Conservation (phyloP, 2,113 vertebrate species). For the Ictalurus punctatus region DNA sequence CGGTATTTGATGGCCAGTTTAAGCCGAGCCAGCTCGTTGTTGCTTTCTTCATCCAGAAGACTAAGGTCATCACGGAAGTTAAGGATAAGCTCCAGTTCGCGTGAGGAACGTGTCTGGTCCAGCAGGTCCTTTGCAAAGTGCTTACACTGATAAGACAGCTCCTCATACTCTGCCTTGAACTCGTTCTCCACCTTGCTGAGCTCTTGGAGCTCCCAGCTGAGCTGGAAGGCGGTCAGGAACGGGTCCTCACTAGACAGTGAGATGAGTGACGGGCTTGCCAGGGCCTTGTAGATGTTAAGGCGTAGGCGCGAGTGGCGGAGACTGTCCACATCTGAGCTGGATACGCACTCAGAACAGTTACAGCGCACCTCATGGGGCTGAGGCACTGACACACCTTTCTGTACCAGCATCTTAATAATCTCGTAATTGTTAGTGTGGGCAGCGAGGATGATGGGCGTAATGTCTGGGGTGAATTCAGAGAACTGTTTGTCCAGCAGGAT, state of each 20-base stretch:
- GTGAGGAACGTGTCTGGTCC: constrained; percentile 96
- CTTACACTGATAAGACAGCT: constrained; percentile 87
- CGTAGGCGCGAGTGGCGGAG: constrained; percentile 92
- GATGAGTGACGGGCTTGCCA: constrained; percentile 89
- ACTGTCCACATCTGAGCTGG: constrained; percentile 91
- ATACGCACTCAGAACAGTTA: constrained; percentile 89
- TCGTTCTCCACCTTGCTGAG: constrained; percentile 96
- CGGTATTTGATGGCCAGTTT: constrained; percentile 97
- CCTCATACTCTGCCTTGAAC: constrained; percentile 95
- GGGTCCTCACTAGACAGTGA: constrained; percentile 96
- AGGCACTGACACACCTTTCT: constrained; percentile 92
- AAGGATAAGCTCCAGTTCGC: constrained; percentile 92
- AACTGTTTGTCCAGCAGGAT: constrained; percentile 92
- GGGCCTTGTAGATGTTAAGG: constrained; percentile 93
- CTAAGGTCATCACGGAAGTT: constrained; percentile 91
- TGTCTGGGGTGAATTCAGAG: constrained; percentile 95
- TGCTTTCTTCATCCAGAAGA: constrained; percentile 84
- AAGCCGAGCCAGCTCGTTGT: constrained; percentile 89
- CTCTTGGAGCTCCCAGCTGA: constrained; percentile 96
- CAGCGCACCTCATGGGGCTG: constrained; percentile 93
- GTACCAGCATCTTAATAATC: constrained; percentile 93
- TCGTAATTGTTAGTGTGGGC: constrained; percentile 98
- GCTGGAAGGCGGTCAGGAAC: constrained; percentile 93
- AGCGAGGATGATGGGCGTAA: constrained; percentile 95
- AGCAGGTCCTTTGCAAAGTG: constrained; percentile 94